Conservation (phyloP, 2,113 vertebrate species). For the Melanocharis versteri region DNA sequence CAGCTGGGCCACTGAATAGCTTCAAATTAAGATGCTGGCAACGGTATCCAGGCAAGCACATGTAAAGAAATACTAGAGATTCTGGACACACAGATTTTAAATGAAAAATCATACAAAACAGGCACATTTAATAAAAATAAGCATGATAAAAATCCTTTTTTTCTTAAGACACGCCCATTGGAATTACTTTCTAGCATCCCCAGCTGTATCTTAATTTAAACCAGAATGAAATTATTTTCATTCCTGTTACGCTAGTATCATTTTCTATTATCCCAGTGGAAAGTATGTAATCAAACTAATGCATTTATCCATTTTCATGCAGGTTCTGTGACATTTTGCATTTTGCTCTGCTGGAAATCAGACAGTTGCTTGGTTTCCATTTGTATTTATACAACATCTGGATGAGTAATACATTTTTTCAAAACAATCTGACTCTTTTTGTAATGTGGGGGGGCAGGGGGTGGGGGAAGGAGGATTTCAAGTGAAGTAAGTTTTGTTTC, state of each 20-base stretch:
- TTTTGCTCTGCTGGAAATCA: neutral
- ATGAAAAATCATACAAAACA: neutral
- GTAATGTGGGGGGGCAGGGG: rapidly evolving
- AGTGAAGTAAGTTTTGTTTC: neutral
- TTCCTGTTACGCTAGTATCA: neutral
- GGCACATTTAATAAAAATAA: neutral
- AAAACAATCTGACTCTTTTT: neutral
- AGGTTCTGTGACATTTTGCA: neutral
- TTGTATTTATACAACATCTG: neutral
- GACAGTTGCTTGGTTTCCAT: neutral
- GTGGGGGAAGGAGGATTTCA: neutral
- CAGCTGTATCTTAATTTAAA: neutral
- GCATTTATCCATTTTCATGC: neutral
- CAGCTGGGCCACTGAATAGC: neutral
- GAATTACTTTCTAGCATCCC: neutral
- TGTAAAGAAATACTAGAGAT: neutral
- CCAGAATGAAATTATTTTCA: neutral
- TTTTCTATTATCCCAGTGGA: neutral
- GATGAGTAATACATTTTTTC: neutral
- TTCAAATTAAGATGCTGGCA: neutral
- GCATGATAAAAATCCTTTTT: neutral
- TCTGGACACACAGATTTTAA: neutral
- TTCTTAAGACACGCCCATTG: neutral
- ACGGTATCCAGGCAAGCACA: neutral
- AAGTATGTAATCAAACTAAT: constrained; percentile 14